Evolutionary conservation across 1,140 invertebrate genomes (phyloP).

Genomic region (Bicyclus anynana): DNA sequence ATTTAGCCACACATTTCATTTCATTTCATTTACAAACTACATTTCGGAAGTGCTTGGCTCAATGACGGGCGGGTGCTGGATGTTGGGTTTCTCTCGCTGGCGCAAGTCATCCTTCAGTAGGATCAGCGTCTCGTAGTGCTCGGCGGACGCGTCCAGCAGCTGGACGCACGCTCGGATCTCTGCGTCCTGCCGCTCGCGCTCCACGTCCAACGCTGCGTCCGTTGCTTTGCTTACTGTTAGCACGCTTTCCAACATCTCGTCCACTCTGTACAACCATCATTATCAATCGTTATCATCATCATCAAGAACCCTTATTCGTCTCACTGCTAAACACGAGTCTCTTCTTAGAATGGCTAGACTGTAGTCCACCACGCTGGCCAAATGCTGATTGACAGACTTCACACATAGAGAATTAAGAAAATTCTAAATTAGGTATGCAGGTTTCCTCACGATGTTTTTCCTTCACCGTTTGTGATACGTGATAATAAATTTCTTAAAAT

Average conservation of each 20-base stretch:
- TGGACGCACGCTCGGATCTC: constrained; percentile 45
- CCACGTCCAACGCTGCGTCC: constrained; percentile 46
- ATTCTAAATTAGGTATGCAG: too few species aligned
- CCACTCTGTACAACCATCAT: constrained; percentile 43
- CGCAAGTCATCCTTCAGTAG: constrained; percentile 51
- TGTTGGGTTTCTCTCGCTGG: constrained; percentile 27
- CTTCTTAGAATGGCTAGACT: too few species aligned
- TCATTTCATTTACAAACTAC: background rate
- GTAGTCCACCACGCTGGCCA: too few species aligned
- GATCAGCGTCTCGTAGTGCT: constrained; percentile 60
- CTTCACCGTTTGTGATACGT: too few species aligned
- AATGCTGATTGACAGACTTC: too few species aligned
- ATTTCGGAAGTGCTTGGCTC: constrained; percentile 39
- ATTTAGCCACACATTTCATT: too few species aligned
- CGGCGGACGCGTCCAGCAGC: constrained; percentile 49
- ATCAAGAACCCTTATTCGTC: background rate
- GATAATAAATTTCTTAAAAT: too few species aligned
- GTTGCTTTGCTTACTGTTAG: constrained; percentile 47
- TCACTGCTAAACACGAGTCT: too few species aligned
- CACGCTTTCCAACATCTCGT: constrained; percentile 56
- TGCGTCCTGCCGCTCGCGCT: constrained; percentile 42
- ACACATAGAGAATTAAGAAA: too few species aligned
- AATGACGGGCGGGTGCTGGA: constrained; percentile 46
- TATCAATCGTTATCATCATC: background rate
- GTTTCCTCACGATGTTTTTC: too few species aligned